Evolutionary conservation across 2,888 invertebrate species (phyloP).

Genomic region (Volucella bombylans): DNA sequence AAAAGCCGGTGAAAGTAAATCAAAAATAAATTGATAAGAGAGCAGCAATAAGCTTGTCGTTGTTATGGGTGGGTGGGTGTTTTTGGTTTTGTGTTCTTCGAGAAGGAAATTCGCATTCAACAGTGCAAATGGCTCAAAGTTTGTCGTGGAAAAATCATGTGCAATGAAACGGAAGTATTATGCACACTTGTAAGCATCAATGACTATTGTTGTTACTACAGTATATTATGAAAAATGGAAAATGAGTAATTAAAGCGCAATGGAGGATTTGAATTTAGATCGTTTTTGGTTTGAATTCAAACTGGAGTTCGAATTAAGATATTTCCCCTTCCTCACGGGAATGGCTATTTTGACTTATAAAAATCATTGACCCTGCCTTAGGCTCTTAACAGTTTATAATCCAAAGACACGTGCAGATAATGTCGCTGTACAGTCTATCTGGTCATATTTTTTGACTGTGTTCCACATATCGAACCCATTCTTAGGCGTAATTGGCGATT

Average conservation of each 20-base stretch:
- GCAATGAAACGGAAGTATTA: slow-evolving; percentile 7
- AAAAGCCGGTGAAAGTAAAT: slow-evolving; percentile 41
- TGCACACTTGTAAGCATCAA: background rate
- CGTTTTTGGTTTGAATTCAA: no score
- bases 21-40: slow-evolving; percentile 54
- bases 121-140: slow-evolving; percentile 5
- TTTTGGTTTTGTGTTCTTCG: background rate
- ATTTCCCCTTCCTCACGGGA: no score
- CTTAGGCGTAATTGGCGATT: no score
- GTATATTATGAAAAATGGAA: background rate
- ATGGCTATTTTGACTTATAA: no score
- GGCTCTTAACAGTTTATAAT: no score
- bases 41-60: slow-evolving; percentile 61
- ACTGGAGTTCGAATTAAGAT: no score
- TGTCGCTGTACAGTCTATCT: no score
- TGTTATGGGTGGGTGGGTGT: slow-evolving; percentile 8
- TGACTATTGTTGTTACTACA: slow-evolving; percentile 16
- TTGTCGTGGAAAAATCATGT: background rate
- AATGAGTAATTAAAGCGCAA: background rate
- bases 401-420: no score
- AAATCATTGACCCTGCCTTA: no score
- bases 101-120: slow-evolving; percentile 5
- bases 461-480: no score
- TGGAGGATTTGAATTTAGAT: no score
- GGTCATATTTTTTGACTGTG: no score